phyloP scores from a whole-genome alignment of 2,888 invertebrate species.

The Gymnocheta viridis region DNA sequence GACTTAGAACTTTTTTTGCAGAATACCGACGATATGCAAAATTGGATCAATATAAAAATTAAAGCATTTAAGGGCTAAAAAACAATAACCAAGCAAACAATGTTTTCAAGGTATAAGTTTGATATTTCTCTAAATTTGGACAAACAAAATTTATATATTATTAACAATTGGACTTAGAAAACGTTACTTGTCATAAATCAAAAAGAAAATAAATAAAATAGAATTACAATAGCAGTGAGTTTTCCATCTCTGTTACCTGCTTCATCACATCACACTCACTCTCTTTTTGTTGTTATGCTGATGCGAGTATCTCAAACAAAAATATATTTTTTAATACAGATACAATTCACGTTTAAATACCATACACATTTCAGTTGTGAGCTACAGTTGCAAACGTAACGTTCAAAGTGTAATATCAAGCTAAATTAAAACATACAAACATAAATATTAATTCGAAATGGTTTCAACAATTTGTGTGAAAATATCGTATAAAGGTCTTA shows the following conservation, averaged over 20 bases:
- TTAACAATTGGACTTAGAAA: no score
- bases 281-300: not conserved
- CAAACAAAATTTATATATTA: no score
- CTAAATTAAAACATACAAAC: not conserved
- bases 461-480: slow-evolving; percentile 59
- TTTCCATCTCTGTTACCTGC: not conserved
- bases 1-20: no score
- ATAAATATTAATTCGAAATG: slow-evolving; percentile 24
- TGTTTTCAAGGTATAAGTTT: no score
- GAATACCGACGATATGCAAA: no score
- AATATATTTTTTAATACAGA: not conserved
- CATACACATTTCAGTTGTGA: not conserved
- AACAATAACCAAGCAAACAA: no score
- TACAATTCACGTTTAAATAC: slow-evolving; percentile 27
- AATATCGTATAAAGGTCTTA: slow-evolving; percentile 67
- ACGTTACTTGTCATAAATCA: no score
- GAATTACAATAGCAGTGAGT: not conserved
- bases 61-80: no score
- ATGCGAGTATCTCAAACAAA: slow-evolving; percentile 2
- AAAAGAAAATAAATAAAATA: no score
- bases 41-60: no score
- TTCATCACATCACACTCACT: not conserved
- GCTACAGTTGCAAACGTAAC: slow-evolving; percentile 35
- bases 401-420: not conserved
- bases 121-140: no score